Evolutionary conservation across 2,888 invertebrate species (phyloP).

Genomic region (Pelosia muscerda): DNA sequence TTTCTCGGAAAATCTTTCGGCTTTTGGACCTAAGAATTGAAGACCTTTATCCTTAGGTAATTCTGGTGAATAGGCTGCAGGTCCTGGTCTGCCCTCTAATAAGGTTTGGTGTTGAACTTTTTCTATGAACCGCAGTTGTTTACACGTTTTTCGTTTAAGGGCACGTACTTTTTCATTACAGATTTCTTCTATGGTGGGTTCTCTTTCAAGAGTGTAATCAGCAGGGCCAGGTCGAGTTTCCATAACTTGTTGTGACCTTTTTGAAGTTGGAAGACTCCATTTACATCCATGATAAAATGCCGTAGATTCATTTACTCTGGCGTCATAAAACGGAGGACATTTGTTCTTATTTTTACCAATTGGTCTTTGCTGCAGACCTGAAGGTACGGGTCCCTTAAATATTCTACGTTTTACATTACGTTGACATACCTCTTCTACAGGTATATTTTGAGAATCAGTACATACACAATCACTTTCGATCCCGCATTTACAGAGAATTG

Average conservation of each 20-base stretch:
- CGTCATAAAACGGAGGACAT: slow-evolving; percentile 70
- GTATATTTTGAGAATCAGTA: slow-evolving; percentile 47
- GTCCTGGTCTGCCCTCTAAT: slow-evolving; percentile 68
- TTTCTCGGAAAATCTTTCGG: slow-evolving; percentile 59
- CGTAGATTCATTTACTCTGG: slow-evolving; percentile 63
- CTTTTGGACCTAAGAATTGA: slow-evolving; percentile 63
- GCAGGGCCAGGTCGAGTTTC: slow-evolving; percentile 70
- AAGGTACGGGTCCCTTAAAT: slow-evolving; percentile 65
- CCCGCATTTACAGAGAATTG: slow-evolving; percentile 71
- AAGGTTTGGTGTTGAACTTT: slow-evolving; percentile 67
- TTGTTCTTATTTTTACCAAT: slow-evolving; percentile 39
- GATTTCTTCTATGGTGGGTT: slow-evolving; percentile 51
- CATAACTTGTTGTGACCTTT: slow-evolving; percentile 44
- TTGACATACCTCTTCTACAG: slow-evolving; percentile 60
- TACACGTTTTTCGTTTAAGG: slow-evolving; percentile 65
- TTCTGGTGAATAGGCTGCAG: slow-evolving; percentile 67
- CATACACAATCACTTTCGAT: slow-evolving; percentile 67
- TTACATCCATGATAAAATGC: slow-evolving; percentile 77
- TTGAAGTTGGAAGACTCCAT: slow-evolving; percentile 74
- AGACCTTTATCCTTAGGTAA: slow-evolving; percentile 58
- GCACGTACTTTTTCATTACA: slow-evolving; percentile 70
- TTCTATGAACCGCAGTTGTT: slow-evolving; percentile 74
- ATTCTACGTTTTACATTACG: slow-evolving; percentile 60
- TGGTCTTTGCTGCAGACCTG: slow-evolving; percentile 37
- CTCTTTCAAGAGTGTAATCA: slow-evolving; percentile 60